These are phyloP conservation scores for Therioaphis trifolii DNA, from an alignment of 2,888 invertebrate genomes.

Conservation along the genomic window DNA sequence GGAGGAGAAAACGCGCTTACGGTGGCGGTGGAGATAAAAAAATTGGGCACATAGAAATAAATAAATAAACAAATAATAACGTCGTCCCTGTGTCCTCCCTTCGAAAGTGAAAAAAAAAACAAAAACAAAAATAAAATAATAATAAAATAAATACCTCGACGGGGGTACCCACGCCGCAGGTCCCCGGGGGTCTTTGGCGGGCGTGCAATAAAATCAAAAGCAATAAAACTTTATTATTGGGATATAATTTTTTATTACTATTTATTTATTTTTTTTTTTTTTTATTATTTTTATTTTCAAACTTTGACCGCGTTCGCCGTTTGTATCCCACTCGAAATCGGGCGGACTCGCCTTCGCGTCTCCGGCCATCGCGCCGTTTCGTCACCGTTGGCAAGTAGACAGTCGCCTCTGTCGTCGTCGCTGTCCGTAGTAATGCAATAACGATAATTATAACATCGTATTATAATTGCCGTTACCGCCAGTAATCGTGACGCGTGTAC, in stretches of 20 bases:
- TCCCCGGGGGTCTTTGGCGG: conserved; percentile 9
- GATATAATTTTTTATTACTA: conserved; percentile 47
- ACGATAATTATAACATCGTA: no score
- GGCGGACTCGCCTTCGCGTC: background rate
- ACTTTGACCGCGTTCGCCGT: conserved; percentile 36
- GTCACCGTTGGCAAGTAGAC: no score
- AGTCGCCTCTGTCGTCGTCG: no score
- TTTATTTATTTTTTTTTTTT: no score
- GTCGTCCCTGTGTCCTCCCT: background rate
- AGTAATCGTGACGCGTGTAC: no score
- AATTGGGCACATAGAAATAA: conserved; percentile 47
- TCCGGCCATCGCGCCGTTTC: no score
- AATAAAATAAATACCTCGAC: conserved; percentile 27
- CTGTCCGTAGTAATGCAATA: no score
- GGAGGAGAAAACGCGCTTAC: background rate
- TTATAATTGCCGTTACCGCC: no score
- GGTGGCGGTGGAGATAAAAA: conserved; percentile 6
- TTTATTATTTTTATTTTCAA: no score
- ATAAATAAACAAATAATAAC: conserved; percentile 48
- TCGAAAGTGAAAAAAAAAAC: background rate
- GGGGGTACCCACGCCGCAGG: background rate
- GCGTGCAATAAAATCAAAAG: conserved; percentile 56
- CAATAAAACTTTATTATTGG: conserved; percentile 59
- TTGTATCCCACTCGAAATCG: conserved; percentile 15
- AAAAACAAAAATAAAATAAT: no score